Base-by-base conservation (phyloP, 2,797 vertebrate genomes). In the Lutjanus campechanus region DNA sequence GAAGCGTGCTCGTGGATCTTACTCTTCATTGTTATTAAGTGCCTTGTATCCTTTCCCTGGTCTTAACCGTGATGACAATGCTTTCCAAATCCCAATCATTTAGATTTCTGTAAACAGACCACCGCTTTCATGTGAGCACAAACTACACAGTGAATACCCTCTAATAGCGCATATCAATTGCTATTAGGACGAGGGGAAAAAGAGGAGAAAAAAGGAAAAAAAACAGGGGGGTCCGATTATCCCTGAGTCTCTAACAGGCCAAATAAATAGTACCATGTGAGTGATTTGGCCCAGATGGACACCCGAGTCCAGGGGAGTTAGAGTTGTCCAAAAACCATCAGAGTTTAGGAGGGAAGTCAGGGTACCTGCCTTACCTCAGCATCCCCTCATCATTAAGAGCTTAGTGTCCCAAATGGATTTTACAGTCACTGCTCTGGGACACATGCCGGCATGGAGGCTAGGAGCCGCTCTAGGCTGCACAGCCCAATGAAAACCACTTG, bases 101-200 rank as follows among this genome's bases (percentile, higher is more conserved):
- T 89, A 88, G 72, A 89, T 82, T 90, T 83, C 87, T 90, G 89
- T 95, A 95, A 94, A 95, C 92, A 95, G 76, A 90, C 83, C 80
- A 67, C 79, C 29, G 85, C 93, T 92, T 94, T 93, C 87, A 93
- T 91, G 85, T 89, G 79, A 89, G 89, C 75, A 88, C 86, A 92
- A 92, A 90, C 91, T 88, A 92, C 89, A 93, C 90, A 94, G 91
- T 86, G 80, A 88, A 92, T 94, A 88, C 91, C 69, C 85, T 92
- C 90, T 94, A 95, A 95, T 93, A 92, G 91, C 63, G 86, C 93
- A 93, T 94, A 95, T 93, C 91, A 95, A 94, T 91, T 89, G 87
- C 91, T 93, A 87, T 93, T 92, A 91, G 85, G 87, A 92, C 66
- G 29, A 83, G 77, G 78, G 85, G 84, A 71, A 78, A 69, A 81